Evolutionary conservation across 2,113 vertebrate genomes (phyloP).

Genomic region (Potamarius usumacintae): DNA sequence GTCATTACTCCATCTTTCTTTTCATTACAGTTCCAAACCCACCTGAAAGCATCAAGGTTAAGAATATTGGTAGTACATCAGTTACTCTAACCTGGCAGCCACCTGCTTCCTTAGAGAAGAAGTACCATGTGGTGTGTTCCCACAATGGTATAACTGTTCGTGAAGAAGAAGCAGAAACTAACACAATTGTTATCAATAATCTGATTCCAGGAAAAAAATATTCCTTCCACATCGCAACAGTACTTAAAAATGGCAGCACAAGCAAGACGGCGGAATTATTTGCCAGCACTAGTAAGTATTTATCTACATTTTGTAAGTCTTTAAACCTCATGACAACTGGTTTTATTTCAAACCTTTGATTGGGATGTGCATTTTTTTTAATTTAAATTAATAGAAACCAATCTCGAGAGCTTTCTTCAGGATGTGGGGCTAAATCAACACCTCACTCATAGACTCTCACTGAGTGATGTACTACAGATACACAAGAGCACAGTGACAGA

Average conservation of each 20-base stretch:
- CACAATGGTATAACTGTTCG: conserved; percentile 17
- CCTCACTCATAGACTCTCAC: conserved; percentile 53
- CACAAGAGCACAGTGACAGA: conserved; percentile 53
- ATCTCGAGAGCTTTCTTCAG: conserved; percentile 47
- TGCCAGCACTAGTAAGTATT: conserved; percentile 44
- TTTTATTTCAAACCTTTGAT: background rate
- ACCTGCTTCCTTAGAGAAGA: background rate
- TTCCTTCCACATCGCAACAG: conserved; percentile 25
- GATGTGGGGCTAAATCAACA: conserved; percentile 50
- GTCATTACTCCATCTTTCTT: background rate
- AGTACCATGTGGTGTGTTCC: conserved; percentile 33
- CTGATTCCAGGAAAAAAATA: conserved; percentile 48
- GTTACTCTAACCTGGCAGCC: conserved; percentile 44
- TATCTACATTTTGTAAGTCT: background rate
- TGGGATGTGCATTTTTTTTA: conserved; percentile 42
- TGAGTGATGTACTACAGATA: conserved; percentile 59
- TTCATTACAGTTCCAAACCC: conserved; percentile 42
- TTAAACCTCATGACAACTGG: background rate
- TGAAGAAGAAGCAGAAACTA: conserved; percentile 11
- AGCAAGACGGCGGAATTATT: conserved; percentile 33
- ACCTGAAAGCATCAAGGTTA: conserved; percentile 38
- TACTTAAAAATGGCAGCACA: conserved; percentile 29
- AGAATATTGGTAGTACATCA: conserved; percentile 20
- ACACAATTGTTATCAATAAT: conserved; percentile 17
- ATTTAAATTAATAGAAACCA: conserved; percentile 46